phyloP scores from a whole-genome alignment of 2,888 invertebrate genomes.

The Chesias legatella region DNA sequence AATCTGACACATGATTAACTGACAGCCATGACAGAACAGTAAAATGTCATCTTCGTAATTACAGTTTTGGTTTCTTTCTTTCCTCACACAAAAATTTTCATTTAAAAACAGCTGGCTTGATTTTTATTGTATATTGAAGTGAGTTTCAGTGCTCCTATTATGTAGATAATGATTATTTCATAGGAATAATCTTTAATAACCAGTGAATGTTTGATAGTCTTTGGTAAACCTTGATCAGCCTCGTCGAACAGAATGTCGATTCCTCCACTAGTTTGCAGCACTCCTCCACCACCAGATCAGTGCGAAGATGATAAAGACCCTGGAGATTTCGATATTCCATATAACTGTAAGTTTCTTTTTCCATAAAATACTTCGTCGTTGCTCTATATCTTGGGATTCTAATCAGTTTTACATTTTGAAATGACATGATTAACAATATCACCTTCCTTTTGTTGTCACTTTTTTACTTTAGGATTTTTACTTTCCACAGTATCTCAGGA shows the following conservation, averaged over 20 bases:
- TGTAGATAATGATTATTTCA: slow-evolving; percentile 15
- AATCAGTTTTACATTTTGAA: too few relatives aligned
- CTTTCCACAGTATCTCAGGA: slow-evolving; percentile 65
- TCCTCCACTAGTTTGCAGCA: slow-evolving; percentile 84
- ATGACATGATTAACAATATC: too few relatives aligned
- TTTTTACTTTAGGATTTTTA: slow-evolving; percentile 1
- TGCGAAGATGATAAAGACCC: slow-evolving; percentile 83
- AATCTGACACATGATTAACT: too few relatives aligned
- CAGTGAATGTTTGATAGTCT: slow-evolving; percentile 29
- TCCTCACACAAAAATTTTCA: slow-evolving; percentile 55
- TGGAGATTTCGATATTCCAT: slow-evolving; percentile 69
- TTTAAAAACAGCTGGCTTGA: slow-evolving; percentile 69
- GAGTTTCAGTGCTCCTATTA: slow-evolving; percentile 16
- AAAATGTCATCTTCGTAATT: background rate
- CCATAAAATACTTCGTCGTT: background rate
- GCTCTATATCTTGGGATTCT: too few relatives aligned
- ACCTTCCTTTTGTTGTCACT: background rate
- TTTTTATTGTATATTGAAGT: slow-evolving; percentile 25
- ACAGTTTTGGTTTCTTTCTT: slow-evolving; percentile 10
- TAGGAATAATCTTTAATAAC: slow-evolving; percentile 11
- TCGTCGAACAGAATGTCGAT: slow-evolving; percentile 75
- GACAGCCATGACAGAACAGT: background rate
- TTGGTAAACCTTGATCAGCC: slow-evolving; percentile 32
- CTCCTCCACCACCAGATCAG: slow-evolving; percentile 84
- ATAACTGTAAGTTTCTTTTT: slow-evolving; percentile 58